phyloP scores from a whole-genome alignment of 1,140 invertebrate genomes.

The Orussus abietinus region DNA sequence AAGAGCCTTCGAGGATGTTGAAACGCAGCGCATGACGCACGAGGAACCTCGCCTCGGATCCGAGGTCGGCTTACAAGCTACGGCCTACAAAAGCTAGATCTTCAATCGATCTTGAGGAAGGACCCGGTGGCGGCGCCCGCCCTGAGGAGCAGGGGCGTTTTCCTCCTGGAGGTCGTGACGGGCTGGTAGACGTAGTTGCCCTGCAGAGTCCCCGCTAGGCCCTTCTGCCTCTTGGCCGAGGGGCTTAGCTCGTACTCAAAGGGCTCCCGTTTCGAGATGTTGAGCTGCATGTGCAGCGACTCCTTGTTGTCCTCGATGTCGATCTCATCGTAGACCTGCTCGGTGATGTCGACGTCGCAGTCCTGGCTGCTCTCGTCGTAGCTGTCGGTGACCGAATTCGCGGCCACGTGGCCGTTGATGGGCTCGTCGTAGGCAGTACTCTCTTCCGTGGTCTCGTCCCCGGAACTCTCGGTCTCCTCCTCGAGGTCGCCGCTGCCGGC shows the following conservation, averaged over 20 bases:
- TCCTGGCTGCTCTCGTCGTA: constrained; percentile 59
- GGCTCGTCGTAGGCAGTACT: constrained; percentile 51
- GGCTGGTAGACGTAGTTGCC: constrained; percentile 52
- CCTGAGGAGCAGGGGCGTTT: constrained; percentile 41
- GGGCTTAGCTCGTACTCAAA: constrained; percentile 41
- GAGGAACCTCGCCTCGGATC: too few species aligned
- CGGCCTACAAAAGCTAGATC: too few species aligned
- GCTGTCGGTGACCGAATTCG: constrained; percentile 53
- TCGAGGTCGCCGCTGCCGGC: constrained; percentile 53
- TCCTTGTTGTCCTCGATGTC: constrained; percentile 56
- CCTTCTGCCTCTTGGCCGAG: constrained; percentile 43
- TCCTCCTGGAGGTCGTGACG: constrained; percentile 41
- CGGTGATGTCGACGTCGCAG: constrained; percentile 51
- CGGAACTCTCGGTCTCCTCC: constrained; percentile 46
- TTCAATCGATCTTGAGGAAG: constrained; percentile 45
- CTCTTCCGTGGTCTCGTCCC: constrained; percentile 50
- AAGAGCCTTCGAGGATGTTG: too few species aligned
- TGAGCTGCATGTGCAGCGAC: constrained; percentile 46
- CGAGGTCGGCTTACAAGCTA: too few species aligned
- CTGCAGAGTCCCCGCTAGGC: constrained; percentile 39
- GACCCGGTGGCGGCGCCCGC: constrained; percentile 29
- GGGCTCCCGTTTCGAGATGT: constrained; percentile 34
- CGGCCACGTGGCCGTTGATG: constrained; percentile 45
- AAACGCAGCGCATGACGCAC: too few species aligned
- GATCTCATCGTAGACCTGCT: constrained; percentile 55